A percentile compares a stretch with the other conserved stretches of the same genome.
These are phyloP conservation scores for Coreoperca whiteheadi DNA, from an alignment of 2,113 vertebrate species.

Conservation along the genomic window DNA sequence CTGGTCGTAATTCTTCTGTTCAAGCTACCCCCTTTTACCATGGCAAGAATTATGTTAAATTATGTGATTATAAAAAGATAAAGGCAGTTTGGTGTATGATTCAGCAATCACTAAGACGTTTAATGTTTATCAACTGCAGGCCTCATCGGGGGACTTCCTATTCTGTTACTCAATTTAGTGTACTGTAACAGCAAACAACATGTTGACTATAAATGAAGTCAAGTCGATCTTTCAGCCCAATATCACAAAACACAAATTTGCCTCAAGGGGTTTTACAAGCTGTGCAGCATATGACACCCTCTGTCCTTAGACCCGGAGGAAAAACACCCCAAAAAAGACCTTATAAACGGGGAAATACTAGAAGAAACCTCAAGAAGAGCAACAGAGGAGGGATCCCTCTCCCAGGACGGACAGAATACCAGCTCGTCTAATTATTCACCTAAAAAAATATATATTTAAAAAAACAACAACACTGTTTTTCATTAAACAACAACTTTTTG, in stretches of 20 bases:
- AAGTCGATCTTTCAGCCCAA: too few species aligned
- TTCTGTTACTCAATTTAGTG: constrained; percentile 6
- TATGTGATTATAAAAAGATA: background rate
- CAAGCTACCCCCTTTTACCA: background rate
- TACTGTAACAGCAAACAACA: background rate
- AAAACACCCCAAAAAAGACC: too few species aligned
- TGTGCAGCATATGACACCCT: too few species aligned
- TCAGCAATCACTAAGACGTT: background rate
- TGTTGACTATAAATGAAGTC: background rate
- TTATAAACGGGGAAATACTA: too few species aligned
- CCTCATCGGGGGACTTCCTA: constrained; percentile 6
- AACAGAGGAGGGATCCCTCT: too few species aligned
- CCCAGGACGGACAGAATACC: background rate
- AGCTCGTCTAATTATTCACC: background rate
- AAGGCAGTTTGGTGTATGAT: constrained; percentile 7
- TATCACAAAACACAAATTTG: too few species aligned
- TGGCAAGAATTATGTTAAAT: background rate
- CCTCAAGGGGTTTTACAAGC: too few species aligned
- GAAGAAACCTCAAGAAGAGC: too few species aligned
- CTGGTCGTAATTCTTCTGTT: too few species aligned
- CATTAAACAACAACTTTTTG: constrained; percentile 17
- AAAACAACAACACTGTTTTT: background rate
- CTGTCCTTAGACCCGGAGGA: too few species aligned
- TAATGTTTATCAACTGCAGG: constrained; percentile 22
- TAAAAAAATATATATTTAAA: background rate